Evolutionary conservation across 2,797 vertebrate genomes (phyloP).

Genomic region (Phataginus tricuspis): DNA sequence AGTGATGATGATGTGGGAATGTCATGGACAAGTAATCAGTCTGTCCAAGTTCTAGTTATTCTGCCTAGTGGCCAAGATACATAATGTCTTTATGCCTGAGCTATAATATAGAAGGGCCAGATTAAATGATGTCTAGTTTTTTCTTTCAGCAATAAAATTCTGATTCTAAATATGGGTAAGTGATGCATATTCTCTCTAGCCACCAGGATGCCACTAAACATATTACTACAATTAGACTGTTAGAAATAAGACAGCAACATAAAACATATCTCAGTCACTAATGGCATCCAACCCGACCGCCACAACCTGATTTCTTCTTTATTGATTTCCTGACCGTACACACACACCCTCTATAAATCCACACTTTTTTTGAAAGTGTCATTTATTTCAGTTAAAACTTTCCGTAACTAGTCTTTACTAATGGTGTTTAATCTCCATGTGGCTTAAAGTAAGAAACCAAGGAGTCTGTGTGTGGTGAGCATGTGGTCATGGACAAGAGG

Average conservation of each 20-base stretch:
- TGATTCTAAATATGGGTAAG: slow-evolving; percentile 48
- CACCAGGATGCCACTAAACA: neutral
- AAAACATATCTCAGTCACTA: slow-evolving; percentile 3
- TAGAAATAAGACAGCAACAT: neutral
- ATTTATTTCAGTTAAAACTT: slow-evolving; percentile 79
- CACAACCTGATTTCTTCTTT: slow-evolving; percentile 41
- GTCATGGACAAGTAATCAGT: neutral
- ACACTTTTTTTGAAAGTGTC: slow-evolving; percentile 72
- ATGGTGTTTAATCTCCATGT: slow-evolving; percentile 77
- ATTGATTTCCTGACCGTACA: slow-evolving; percentile 24
- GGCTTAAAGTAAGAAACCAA: slow-evolving; percentile 77
- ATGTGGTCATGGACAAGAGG: slow-evolving; percentile 79
- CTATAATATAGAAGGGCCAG: neutral
- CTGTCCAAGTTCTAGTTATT: neutral
- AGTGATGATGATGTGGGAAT: neutral
- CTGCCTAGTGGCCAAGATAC: neutral
- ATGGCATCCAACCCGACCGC: slow-evolving; percentile 28
- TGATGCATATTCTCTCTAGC: neutral
- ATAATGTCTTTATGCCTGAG: neutral
- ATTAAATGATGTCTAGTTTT: neutral
- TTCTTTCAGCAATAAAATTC: slow-evolving; percentile 40
- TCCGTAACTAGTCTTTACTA: slow-evolving; percentile 66
- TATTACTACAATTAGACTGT: neutral
- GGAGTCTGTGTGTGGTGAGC: slow-evolving; percentile 71
- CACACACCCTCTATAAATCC: neutral